Base-by-base conservation (phyloP, 2,113 vertebrate genomes). In the Osmerus mordax region DNA sequence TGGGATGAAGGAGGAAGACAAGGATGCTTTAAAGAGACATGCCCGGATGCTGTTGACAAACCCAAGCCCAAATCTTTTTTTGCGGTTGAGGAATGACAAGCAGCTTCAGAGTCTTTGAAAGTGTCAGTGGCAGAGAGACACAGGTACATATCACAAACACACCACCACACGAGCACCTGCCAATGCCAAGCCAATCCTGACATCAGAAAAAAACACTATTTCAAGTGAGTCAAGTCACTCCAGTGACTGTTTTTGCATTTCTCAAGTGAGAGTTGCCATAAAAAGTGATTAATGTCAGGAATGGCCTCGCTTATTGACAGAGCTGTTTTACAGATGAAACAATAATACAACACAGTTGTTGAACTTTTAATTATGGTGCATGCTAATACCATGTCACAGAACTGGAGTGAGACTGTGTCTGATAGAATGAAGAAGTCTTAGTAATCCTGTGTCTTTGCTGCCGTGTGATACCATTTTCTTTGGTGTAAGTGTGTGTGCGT, bases 321-420 rank as follows among this genome's bases (percentile, higher is more conserved):
- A 14, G 53, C 25, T 47, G 2, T 11, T 12, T 1, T 1, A 75
- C 36, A 75, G 4, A 70, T 62, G 65, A 65, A 3, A 66, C 29
- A 59, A 15, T 14, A 18, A 55, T 18, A 60, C 12, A 55, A 76
- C 52, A 76, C 23, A 23, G 36, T 32, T 13, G 12, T 29, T 70
- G 47, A 65, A 47, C 74, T 12, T 66, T 15, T 0, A 68, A 72
- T 21, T 13, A 70, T 28, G 60, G 65, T 32, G 1, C 77, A 81
- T 78, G 73, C 73, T 75, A 67, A 78, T 52, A 65, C 21, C 65
- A 77, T 13, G 71, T 73, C 3, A 53, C 19, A 29, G 56, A 5
- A 15, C 28, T 72, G 12, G 75, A 66, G 60, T n/a, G 2, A 69
- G 85, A 90, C 89, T 85, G 88, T 89, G 86, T 85, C 79, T 89